Evolutionary conservation across 2,797 vertebrate species (phyloP), one percentile per base, ranked within the genome.

Genomic region (Epinephelus coioides): DNA sequence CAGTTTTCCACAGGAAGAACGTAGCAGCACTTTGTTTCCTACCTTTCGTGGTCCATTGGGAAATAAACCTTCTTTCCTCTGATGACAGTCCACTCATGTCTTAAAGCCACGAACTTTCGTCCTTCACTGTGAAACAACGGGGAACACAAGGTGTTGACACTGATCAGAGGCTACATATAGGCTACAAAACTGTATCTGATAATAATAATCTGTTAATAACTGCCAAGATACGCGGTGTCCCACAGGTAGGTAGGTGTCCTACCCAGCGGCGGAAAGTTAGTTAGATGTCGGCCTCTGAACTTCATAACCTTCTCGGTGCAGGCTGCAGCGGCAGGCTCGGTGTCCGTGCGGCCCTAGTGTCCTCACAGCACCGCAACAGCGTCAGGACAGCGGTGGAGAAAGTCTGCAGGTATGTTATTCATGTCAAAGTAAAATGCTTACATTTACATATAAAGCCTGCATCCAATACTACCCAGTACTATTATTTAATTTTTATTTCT

Each of bases 331-430:
- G 51, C 46, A 8, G 77, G 19, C 75, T 51, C 21, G 75, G 79
- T 81, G 86, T 91, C 91, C 85, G 82, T 60, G 88, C 44, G 88
- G 88, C 66, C 90, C 87, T 90, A 91, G 90, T 88, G 90, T 78
- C 90, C 88, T 55, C 56, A 12, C 17, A 0, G 6, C 2, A 1
- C 49, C 2, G 8, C 30, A 34, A 1, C 27, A 30, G 5, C 27
- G 5, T 30, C 5, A 40, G 38, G 38, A 40, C 47, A 11, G 6
- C 6, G 27, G 4, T 18, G 69, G 2, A 51, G 15, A 40, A 8
- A 40, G 10, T 40, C 38, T 40, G 38, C 38, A 40, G 38, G 8
- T 40, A 11, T 40, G 27, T 30, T 6, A 30, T 30, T 30, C 27
- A 30, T 40, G 38, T 40, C 14, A 4, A 5, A 9, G 4, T 23